phyloP scores from a whole-genome alignment of 1,140 invertebrate species.

The Lerema accius region DNA sequence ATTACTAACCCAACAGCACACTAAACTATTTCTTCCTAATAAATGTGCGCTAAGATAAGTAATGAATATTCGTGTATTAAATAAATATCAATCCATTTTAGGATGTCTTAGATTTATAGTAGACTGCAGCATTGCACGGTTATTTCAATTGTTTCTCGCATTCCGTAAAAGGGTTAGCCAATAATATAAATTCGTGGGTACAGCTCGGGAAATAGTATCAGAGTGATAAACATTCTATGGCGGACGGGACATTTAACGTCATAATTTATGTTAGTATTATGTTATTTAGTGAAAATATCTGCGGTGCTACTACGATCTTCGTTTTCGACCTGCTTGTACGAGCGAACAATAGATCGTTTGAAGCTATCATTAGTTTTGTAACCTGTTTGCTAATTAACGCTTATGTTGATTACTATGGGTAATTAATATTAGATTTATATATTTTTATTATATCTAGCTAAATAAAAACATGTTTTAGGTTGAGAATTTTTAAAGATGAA shows the following conservation, averaged over 20 bases:
- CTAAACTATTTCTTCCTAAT: neutral
- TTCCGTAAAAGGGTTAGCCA: conserved; percentile 29
- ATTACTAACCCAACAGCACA: too few species aligned
- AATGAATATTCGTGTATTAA: conserved; percentile 5
- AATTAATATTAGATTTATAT: too few species aligned
- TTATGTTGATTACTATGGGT: too few species aligned
- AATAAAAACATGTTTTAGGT: too few species aligned
- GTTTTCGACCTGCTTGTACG: neutral
- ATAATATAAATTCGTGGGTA: conserved; percentile 30
- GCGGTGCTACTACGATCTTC: conserved; percentile 3
- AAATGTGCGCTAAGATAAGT: neutral
- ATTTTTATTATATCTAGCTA: too few species aligned
- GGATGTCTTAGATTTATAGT: conserved; percentile 25
- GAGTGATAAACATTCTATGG: conserved; percentile 43
- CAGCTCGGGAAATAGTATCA: conserved; percentile 41
- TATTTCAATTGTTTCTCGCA: conserved; percentile 30
- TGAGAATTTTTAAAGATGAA: too few species aligned
- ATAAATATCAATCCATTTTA: conserved; percentile 26
- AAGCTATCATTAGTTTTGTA: neutral
- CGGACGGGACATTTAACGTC: conserved; percentile 47
- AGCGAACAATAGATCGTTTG: conserved; percentile 18
- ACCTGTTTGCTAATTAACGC: neutral
- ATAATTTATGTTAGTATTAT: conserved; percentile 49
- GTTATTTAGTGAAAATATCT: conserved; percentile 47
- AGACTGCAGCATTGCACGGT: conserved; percentile 14